Evolutionary conservation across 2,113 vertebrate genomes (phyloP).

Genomic region (Silurus glanis): DNA sequence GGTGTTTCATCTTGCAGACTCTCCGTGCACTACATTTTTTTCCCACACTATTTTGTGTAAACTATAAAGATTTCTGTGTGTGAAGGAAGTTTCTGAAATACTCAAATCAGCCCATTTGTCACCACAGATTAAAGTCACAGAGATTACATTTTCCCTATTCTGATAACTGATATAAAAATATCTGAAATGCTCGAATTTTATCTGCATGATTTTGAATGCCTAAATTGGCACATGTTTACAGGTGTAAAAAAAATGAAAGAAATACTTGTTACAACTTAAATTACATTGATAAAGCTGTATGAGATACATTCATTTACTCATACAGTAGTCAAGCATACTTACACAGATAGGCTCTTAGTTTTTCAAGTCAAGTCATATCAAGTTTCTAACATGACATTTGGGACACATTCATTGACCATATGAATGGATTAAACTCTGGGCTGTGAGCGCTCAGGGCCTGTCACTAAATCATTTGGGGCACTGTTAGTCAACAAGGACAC

Average conservation of each 20-base stretch:
- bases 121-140: too few relatives aligned
- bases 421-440: not conserved
- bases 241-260: not conserved
- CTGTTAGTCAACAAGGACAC: not conserved
- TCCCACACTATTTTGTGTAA: too few relatives aligned
- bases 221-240: too few relatives aligned
- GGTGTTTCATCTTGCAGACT: too few relatives aligned
- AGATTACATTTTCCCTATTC: too few relatives aligned
- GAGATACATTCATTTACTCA: not conserved
- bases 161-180: too few relatives aligned
- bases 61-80: too few relatives aligned
- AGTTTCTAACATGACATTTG: not conserved
- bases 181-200: too few relatives aligned
- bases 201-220: too few relatives aligned
- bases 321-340: not conserved
- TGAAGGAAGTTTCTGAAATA: too few relatives aligned
- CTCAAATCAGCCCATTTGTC: too few relatives aligned
- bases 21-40: too few relatives aligned
- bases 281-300: not conserved
- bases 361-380: not conserved
- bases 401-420: not conserved
- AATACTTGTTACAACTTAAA: not conserved
- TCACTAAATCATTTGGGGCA: not conserved
- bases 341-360: not conserved
- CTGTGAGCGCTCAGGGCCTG: not conserved